Percentiles rank a stretch among this genome's conserved stretches.
Conservation (phyloP, 2,888 invertebrate species). For the Caenorhabditis uteleia region DNA sequence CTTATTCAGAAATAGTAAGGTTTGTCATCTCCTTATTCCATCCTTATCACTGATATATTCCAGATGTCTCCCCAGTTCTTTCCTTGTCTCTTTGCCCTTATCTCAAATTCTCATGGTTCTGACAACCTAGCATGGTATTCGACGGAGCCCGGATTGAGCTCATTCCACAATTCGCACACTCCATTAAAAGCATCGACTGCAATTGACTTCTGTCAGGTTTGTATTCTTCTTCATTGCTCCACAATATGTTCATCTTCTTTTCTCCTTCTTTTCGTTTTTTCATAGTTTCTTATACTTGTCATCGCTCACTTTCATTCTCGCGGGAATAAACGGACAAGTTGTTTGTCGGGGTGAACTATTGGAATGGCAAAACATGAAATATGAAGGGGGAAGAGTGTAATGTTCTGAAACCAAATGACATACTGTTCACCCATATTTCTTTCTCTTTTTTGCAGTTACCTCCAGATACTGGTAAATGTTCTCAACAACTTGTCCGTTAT, state of each 20-base stretch:
- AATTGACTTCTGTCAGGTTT: conserved; percentile 44
- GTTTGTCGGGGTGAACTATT: neutral
- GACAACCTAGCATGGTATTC: conserved; percentile 32
- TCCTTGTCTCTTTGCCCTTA: too few species aligned
- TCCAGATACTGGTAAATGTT: conserved; percentile 58
- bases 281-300: neutral
- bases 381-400: neutral
- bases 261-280: conserved; percentile 8
- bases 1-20: too few species aligned
- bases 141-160: conserved; percentile 15
- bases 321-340: neutral
- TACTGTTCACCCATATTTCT: neutral
- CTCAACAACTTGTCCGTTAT: conserved; percentile 58
- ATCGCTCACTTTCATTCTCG: neutral
- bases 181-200: conserved; percentile 36
- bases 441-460: conserved; percentile 45
- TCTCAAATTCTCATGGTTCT: too few species aligned
- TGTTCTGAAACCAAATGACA: neutral
- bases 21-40: too few species aligned
- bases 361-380: neutral
- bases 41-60: neutral
- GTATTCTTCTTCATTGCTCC: too few species aligned
- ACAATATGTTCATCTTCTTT: too few species aligned
- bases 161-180: too few species aligned
- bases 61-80: too few species aligned